These are phyloP conservation scores for Diplosoma virens DNA, from an alignment of 23 tunicate species.

Conservation along the genomic window DNA sequence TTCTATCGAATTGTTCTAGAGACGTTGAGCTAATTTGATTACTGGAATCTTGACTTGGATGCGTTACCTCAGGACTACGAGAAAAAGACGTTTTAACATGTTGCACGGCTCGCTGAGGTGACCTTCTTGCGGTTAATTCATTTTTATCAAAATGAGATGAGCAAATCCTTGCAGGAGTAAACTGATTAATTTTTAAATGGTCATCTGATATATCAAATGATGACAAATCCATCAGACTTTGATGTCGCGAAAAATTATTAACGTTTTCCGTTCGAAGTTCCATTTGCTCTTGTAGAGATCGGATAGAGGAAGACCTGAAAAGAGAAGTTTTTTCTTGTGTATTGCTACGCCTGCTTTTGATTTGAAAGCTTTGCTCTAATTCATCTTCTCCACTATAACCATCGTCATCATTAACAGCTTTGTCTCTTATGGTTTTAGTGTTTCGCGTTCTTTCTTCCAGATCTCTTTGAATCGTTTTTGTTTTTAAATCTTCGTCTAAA, in stretches of 20 bases:
- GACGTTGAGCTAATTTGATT: background rate
- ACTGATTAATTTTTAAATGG: background rate
- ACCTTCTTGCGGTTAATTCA: background rate
- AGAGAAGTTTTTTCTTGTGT: background rate
- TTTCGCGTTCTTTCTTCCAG: background rate
- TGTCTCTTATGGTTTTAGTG: background rate
- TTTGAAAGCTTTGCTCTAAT: slow-evolving; percentile 7
- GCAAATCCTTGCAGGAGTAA: background rate
- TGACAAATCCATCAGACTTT: slow-evolving; percentile 49
- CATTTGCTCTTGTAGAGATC: background rate
- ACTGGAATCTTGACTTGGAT: background rate
- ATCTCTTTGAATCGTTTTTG: background rate
- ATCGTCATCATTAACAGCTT: slow-evolving; percentile 23
- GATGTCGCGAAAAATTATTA: slow-evolving; percentile 23
- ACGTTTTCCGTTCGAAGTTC: too few species aligned
- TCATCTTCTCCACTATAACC: slow-evolving; percentile 87
- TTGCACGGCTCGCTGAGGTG: background rate
- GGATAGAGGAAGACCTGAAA: background rate
- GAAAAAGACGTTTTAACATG: background rate
- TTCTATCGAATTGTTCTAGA: background rate
- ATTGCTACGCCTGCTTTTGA: background rate
- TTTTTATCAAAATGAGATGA: background rate
- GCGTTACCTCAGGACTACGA: background rate
- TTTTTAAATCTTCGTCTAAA: slow-evolving; percentile 35
- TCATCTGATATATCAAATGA: background rate